Base-by-base conservation (phyloP, 37 sponge, comb jelly and placozoan species). In the Tethya wilhelma region DNA sequence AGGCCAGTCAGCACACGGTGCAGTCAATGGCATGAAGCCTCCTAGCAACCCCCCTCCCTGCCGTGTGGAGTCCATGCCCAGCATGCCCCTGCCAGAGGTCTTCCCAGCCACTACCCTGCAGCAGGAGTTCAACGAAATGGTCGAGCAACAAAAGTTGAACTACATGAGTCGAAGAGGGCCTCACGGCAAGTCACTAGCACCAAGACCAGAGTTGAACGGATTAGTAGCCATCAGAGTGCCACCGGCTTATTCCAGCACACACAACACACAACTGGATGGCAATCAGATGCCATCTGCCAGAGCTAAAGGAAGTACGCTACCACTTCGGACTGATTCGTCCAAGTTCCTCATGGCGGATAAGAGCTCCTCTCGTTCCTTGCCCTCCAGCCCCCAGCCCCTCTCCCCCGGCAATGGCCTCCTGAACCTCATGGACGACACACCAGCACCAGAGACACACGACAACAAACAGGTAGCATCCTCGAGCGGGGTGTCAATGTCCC, bases 361-460 rank as follows among this genome's bases (percentile, higher is more conserved):
- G 37, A 71, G 62, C 40, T 28, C 43, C 23, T 67, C 84, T 33
- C 76, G 40, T 1, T 87, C 87, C 36, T 81, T 87, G 7, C 87
- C 87, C 8, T 73, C 80, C 22, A 79, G 80, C n/a, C 87, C 87
- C 2, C 44, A 74, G 45, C 65, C 69, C 4, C n/a, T 39, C 2
- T 86, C 86, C 7, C 84, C 84, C n/a, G n/a, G 33, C 36, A 69
- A 29, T 43, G 56, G 59, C 23, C 45, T 69, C 42, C n/a, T 38
- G 11, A 82, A 87, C 49, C 6, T 87, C 28, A 87, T 87, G 88
- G 88, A 87, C 53, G 53, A 49, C 14, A 49, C n/a, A n/a, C n/a
- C n/a, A n/a, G n/a, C n/a, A n/a, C n/a, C n/a, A n/a, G n/a, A n/a
- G n/a, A n/a, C n/a, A 49, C 53, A 49, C 53, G 53, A 49, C 53